Conservation (phyloP, 2,113 vertebrate species). For the Nannobrachium achirus region DNA sequence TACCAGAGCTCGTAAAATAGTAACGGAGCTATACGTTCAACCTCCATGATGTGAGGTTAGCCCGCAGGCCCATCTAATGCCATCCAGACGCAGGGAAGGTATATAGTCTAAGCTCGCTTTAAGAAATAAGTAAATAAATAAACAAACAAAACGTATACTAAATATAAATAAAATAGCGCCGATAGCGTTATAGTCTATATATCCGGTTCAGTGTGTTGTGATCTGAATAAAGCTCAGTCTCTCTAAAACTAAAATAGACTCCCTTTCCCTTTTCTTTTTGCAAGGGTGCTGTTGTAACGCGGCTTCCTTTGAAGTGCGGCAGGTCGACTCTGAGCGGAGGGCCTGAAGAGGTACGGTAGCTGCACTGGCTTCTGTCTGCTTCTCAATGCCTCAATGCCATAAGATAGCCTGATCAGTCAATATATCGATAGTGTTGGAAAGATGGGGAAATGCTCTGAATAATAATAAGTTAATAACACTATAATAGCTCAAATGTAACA, state of each 20-base stretch:
- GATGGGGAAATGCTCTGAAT: too few species aligned
- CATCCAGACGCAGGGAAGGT: slow-evolving; percentile 45
- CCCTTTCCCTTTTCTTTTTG: slow-evolving; percentile 71
- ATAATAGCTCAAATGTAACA: too few species aligned
- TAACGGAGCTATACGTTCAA: slow-evolving; percentile 14
- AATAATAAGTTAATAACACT: too few species aligned
- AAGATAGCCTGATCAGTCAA: too few species aligned
- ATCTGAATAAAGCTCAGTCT: slow-evolving; percentile 18
- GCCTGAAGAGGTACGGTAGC: slow-evolving; percentile 74
- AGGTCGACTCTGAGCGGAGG: slow-evolving; percentile 88
- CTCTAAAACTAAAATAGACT: slow-evolving; percentile 69
- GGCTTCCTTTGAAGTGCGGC: slow-evolving; percentile 90
- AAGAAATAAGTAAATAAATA: neutral
- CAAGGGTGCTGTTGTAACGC: slow-evolving; percentile 83
- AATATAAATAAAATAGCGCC: neutral
- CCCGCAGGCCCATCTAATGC: slow-evolving; percentile 28
- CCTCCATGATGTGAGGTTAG: slow-evolving; percentile 54
- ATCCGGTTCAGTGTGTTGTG: slow-evolving; percentile 9
- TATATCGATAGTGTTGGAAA: too few species aligned
- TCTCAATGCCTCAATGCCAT: slow-evolving; percentile 6
- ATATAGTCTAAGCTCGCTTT: slow-evolving; percentile 11
- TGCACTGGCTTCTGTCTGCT: slow-evolving; percentile 68
- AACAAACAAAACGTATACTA: neutral
- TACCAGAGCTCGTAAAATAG: slow-evolving; percentile 55
- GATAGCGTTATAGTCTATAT: neutral